phyloP scores from a whole-genome alignment of 2,797 vertebrate genomes.

The Pangasius djambal region DNA sequence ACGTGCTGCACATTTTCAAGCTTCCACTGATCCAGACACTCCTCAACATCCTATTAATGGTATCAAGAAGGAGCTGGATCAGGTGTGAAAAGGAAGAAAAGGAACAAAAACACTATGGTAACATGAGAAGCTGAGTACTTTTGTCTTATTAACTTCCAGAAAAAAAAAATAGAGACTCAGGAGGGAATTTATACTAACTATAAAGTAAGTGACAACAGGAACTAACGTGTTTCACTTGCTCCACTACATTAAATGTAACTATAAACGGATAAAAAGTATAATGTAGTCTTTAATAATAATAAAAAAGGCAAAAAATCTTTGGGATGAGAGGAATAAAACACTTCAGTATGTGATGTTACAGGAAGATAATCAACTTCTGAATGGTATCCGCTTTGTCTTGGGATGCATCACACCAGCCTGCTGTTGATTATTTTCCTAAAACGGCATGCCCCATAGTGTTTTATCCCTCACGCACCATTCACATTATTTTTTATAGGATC shows the following conservation, averaged over 20 bases:
- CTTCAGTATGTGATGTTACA: too few relatives aligned
- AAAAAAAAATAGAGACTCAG: background rate
- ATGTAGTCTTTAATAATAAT: background rate
- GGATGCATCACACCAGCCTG: too few relatives aligned
- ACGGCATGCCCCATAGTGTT: too few relatives aligned
- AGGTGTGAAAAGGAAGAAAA: too few relatives aligned
- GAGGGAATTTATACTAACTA: background rate
- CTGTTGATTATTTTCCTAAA: background rate
- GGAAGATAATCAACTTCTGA: background rate
- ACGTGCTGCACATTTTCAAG: background rate
- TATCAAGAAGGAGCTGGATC: too few relatives aligned
- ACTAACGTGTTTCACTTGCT: background rate
- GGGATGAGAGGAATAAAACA: too few relatives aligned
- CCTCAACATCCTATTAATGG: background rate
- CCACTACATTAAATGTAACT: background rate
- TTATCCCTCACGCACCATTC: too few relatives aligned
- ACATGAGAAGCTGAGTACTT: background rate
- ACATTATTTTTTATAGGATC: background rate
- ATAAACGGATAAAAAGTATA: background rate
- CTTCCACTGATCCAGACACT: background rate
- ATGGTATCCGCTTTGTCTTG: too few relatives aligned
- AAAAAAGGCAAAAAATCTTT: too few relatives aligned
- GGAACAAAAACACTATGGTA: too few relatives aligned
- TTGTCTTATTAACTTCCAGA: background rate
- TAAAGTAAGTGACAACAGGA: background rate